These are phyloP conservation scores for Druon quercuslanigerum DNA, from an alignment of 1,140 invertebrate species.

Conservation along the genomic window DNA sequence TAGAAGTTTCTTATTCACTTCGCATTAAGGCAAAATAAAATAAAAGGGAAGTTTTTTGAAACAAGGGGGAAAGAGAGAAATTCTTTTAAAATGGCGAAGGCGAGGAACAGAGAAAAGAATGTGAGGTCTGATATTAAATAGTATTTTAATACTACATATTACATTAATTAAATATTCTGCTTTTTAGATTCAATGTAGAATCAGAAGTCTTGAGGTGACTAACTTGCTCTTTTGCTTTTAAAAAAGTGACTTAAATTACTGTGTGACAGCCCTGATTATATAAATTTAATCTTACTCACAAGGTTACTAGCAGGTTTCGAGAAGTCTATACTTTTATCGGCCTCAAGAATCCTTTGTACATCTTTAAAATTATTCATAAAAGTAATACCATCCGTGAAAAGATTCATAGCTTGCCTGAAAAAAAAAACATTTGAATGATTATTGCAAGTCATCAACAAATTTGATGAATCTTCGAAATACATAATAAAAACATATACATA, in stretches of 20 bases:
- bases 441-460: slow-evolving; percentile 2
- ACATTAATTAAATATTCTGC: too few species aligned
- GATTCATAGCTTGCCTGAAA: slow-evolving; percentile 49
- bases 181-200: too few species aligned
- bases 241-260: not conserved
- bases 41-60: too few species aligned
- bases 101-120: too few species aligned
- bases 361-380: slow-evolving; percentile 50
- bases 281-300: not conserved
- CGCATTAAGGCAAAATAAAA: too few species aligned
- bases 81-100: too few species aligned
- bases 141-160: too few species aligned
- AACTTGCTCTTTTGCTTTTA: too few species aligned
- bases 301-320: slow-evolving; percentile 1
- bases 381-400: slow-evolving; percentile 47
- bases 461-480: not conserved
- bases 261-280: not conserved
- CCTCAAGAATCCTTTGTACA: slow-evolving; percentile 37
- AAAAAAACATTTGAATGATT: not conserved
- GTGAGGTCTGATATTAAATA: too few species aligned
- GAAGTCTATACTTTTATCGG: slow-evolving; percentile 49
- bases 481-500: slow-evolving; percentile 37
- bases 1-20: too few species aligned
- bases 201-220: too few species aligned
- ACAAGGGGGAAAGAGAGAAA: too few species aligned